phyloP scores from a whole-genome alignment of 2,113 vertebrate species.

The Aspiorhynchus laticeps region DNA sequence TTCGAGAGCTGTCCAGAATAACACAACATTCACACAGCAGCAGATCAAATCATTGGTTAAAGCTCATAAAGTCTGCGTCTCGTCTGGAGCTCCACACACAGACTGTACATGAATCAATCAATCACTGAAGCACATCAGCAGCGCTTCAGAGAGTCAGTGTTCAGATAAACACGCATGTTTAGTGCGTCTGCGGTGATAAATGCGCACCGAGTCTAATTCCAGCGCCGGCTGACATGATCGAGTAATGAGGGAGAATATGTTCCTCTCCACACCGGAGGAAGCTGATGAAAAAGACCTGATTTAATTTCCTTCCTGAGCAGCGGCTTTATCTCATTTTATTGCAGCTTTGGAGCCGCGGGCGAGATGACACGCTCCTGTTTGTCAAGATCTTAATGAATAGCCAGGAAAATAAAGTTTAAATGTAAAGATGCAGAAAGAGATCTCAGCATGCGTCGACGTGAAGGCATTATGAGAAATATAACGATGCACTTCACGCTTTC shows the following conservation, averaged over 20 bases:
- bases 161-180: neutral
- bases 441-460: neutral
- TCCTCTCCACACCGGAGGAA: slow-evolving; percentile 35
- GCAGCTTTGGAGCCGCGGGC: slow-evolving; percentile 57
- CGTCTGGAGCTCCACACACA: neutral
- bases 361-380: slow-evolving; percentile 34
- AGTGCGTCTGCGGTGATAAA: neutral
- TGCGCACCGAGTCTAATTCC: neutral
- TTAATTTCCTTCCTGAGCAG: slow-evolving; percentile 56
- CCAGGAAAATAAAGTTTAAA: slow-evolving; percentile 2
- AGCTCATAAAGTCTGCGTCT: too few relatives aligned
- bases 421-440: neutral
- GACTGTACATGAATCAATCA: neutral
- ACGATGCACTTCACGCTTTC: neutral
- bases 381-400: slow-evolving; percentile 63
- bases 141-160: neutral
- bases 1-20: neutral
- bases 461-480: neutral
- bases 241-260: slow-evolving; percentile 19
- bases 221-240: slow-evolving; percentile 17
- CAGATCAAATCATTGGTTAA: neutral
- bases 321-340: slow-evolving; percentile 66
- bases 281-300: slow-evolving; percentile 47
- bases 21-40: neutral
- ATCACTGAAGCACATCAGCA: neutral